Evolutionary conservation across 2,888 invertebrate genomes (phyloP), one percentile per base, ranked within the genome.

Genomic region (Tyria jacobaeae): DNA sequence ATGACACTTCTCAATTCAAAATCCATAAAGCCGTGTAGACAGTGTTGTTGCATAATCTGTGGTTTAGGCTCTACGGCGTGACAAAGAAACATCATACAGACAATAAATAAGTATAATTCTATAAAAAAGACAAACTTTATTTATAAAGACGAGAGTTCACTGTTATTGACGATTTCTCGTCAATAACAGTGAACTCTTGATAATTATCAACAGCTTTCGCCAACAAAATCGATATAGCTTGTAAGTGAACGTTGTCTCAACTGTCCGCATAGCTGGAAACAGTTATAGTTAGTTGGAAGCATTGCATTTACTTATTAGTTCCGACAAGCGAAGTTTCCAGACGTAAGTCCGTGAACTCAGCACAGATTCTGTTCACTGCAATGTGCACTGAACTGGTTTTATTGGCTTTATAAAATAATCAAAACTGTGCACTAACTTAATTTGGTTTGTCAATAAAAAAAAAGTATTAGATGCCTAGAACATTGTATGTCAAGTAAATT

Each of bases 221-320:
- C 62, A 41, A 60, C n/a, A 66, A 74, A 76, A 79, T 78, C 74
- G 60, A 80, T 79, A 70, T 57, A 55, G 65, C 63, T 64, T 69
- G 66, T 68, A 72, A 75, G 63, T 55, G 60, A 75, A 77, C 69
- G 68, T 73, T 76, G 78, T 73, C 78, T 68, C 72, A 77, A 70
- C 70, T 70, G 76, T 70, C 76, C 76, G 71, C 76, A 68, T 75
- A 72, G 70, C 68, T 61, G 66, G 55, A 59, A 69, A 69, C 73
- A 77, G 84, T 78, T 78, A 71, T 61, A 75, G 75, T 78, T 79
- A 76, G 79, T 84, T 81, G 79, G 75, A 74, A 70, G 73, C 70
- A 74, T 70, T 77, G 79, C 80, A 79, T 84, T 84, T 78, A 81
- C 84, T 84, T 83, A 87, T 84, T 86, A 86, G 84, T 84, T 81